Evolutionary conservation across 2,797 vertebrate species (phyloP), one percentile per base, ranked within the genome.

Genomic region (Valencia hispanica): DNA sequence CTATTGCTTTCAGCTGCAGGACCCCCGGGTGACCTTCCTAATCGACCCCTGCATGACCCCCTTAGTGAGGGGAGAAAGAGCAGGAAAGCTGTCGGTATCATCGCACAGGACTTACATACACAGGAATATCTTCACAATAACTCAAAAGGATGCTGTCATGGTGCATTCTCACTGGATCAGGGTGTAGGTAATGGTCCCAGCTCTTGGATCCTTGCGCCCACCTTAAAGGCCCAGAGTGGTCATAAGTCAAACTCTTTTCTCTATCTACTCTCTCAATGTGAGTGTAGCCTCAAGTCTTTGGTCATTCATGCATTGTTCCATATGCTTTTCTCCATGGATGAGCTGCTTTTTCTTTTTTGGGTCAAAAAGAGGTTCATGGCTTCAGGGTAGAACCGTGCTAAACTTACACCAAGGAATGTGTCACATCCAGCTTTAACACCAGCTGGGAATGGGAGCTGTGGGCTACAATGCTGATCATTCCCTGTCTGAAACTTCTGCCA

Each of bases 1-100:
- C 91, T 94, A 93, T 93, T 93, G 90, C 93, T 94, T 95, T 95
- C 92, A 95, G 86, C 84, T 77, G 69, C 74, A 73, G 92, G 95
- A 95, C 95, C 94, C 91, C 87, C 84, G 2, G 90, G 85, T 94
- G 95, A 95, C 94, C 94, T 90, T 90, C 78, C 84, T 86, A 48
- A 47, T 71, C 69, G 92, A 95, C 95, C 95, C 88, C 73, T n/a
- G 63, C 39, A 45, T 94, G 94, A 96, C 95, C 95, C 91, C 65
- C 68, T 12, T 48, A 77, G 83, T 84, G 78, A 92, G 81, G 39
- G 65, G 91, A 90, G 89, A 86, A 80, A 87, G 90, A 86, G 89
- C 86, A 86, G 89, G 82, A 81, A 85, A 88, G 85, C 75, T 18
- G 76, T 55, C 2, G 73, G 90, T 92, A 88, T 93, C 86, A 89